Evolutionary conservation across 2,888 invertebrate genomes (phyloP).

Genomic region (Spilosoma lubricipeda): DNA sequence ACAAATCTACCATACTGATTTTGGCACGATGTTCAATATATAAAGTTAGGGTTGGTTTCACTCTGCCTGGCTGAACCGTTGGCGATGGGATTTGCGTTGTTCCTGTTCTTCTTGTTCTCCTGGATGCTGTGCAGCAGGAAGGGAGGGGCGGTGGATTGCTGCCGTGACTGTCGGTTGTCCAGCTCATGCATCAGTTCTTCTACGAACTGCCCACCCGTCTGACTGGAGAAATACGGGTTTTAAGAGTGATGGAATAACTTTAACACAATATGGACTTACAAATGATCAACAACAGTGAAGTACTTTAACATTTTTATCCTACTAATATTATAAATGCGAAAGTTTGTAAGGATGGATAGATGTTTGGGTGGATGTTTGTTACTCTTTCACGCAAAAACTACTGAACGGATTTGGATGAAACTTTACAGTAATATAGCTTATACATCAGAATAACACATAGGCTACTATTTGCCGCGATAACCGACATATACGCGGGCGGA

Average conservation of each 20-base stretch:
- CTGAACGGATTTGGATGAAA: too few species aligned
- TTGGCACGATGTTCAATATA: conserved; percentile 59
- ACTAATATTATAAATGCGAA: too few species aligned
- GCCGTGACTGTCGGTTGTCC: conserved; percentile 67
- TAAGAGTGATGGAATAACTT: conserved; percentile 28
- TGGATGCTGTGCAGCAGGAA: conserved; percentile 80
- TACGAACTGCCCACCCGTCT: conserved; percentile 83
- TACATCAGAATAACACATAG: too few species aligned
- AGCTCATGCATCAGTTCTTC: conserved; percentile 76
- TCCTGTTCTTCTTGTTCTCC: conserved; percentile 71
- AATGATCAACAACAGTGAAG: too few species aligned
- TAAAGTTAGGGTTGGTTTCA: conserved; percentile 80
- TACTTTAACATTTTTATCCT: too few species aligned
- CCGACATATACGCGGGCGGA: too few species aligned
- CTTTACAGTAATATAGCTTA: too few species aligned
- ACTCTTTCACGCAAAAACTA: too few species aligned
- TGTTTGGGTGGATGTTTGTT: too few species aligned
- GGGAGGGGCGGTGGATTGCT: conserved; percentile 68
- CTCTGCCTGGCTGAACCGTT: conserved; percentile 70
- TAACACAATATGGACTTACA: not conserved
- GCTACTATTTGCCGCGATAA: too few species aligned
- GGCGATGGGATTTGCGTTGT: conserved; percentile 61
- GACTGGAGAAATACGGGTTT: conserved; percentile 71
- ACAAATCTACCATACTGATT: not conserved
- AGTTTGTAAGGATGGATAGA: too few species aligned